Percentiles rank a stretch among this genome's conserved stretches.
Conservation (phyloP, 2,888 invertebrate species). For the Pseudococcus longispinus region DNA sequence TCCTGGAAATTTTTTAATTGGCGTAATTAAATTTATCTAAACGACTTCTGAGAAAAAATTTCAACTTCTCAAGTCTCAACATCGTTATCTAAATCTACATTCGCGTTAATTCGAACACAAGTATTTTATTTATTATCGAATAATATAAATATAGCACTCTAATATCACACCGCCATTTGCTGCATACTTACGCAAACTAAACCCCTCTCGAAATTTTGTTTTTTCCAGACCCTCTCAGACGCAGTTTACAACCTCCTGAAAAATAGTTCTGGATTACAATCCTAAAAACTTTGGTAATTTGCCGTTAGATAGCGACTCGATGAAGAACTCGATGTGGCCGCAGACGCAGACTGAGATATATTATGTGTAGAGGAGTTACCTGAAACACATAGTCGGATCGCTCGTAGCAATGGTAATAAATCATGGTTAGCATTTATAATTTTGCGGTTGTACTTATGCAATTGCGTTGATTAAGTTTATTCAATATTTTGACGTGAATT, state of each 20-base stretch:
- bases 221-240: neutral
- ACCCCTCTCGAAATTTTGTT: neutral
- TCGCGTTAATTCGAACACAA: neutral
- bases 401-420: constrained; percentile 11
- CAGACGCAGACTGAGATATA: neutral
- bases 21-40: neutral
- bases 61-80: neutral
- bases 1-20: neutral
- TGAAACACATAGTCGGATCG: constrained; percentile 16
- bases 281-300: neutral
- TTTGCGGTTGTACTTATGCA: constrained; percentile 43
- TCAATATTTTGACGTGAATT: constrained; percentile 41
- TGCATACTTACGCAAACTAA: neutral
- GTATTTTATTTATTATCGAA: neutral
- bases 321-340: neutral
- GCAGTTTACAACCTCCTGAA: constrained; percentile 9
- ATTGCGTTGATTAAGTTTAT: constrained; percentile 45
- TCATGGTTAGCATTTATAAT: constrained; percentile 41
- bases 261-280: neutral
- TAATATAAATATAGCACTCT: neutral
- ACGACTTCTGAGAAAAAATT: neutral
- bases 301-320: constrained; percentile 18
- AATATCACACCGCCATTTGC: neutral
- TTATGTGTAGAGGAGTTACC: neutral
- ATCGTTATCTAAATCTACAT: neutral